Evolutionary conservation across 2,888 invertebrate species (phyloP), one percentile per base, ranked within the genome.

Genomic region (Nineta flava): DNA sequence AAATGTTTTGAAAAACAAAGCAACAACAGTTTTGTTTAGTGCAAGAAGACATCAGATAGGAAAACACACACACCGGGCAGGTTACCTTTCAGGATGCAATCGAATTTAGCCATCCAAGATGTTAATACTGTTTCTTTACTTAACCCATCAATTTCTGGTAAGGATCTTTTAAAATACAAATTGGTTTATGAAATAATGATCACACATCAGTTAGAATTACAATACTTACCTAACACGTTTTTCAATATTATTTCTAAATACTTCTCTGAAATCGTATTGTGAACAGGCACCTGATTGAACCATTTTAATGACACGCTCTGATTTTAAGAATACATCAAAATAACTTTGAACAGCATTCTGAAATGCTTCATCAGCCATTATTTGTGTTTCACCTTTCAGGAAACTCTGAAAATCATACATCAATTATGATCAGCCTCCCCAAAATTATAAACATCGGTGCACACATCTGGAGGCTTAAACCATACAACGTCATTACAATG

Each of bases 81-180:
- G 48, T 41, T 81, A 70, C 90, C 91, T 71, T 91, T 91, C 67
- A 95, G 84, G 64, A 99, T 97, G 68, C 95, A 93, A 72, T 99
- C 99, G 69, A 96, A 97, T 70, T 96, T 99, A 50, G 95, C 93
- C 81, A 99, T 86, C 99, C 99, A 99, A 43, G 96, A 96, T 55
- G 94, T 94, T 56, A 97, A 75, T 41, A 99, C 97, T 43, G 96
- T 97, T 71, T 97, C 97, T 74, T 99, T 99, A 72, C 94, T 96
- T 59, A 99, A 73, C 56, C 99, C 99, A 71, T 99, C 97, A 65
- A 99, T 97, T 78, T 99, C 97, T 56, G 99, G 99, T 63, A 99
- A 77, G 63, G 93, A 94, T 70, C 93, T 85, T 26, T 7, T 26
- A 26, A 26, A 26, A 26, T 26, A 26, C 4, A 26, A 26, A 26